phyloP scores from a whole-genome alignment of 2,888 invertebrate species.

The Cephus spinipes region DNA sequence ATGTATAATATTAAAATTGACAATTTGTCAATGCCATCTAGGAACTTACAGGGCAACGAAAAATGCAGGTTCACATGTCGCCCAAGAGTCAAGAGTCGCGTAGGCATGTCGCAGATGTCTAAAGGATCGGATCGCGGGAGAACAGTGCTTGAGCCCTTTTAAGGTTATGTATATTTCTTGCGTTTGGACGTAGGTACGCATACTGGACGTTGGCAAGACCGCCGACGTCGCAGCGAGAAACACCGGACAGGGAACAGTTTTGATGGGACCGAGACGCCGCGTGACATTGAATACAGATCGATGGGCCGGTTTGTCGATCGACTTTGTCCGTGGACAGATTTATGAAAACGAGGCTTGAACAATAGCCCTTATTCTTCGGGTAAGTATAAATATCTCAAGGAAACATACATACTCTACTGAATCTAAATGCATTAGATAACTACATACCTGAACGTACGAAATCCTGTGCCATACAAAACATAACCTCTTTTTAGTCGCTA shows the following conservation, averaged over 20 bases:
- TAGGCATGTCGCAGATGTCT: background rate
- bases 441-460: background rate
- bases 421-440: background rate
- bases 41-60: background rate
- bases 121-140: background rate
- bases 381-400: background rate
- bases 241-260: background rate
- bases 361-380: background rate
- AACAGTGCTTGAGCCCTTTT: slow-evolving; percentile 1
- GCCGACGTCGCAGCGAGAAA: background rate
- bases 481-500: background rate
- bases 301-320: background rate
- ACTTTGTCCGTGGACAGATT: background rate
- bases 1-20: background rate
- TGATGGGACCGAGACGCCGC: background rate
- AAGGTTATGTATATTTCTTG: slow-evolving; percentile 2
- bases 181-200: background rate
- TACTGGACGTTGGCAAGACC: background rate
- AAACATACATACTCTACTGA: background rate
- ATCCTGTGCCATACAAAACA: background rate
- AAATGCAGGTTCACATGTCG: background rate
- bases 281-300: background rate
- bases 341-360: slow-evolving; percentile 1
- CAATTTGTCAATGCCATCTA: background rate
- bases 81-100: background rate